Evolutionary conservation across 1,140 invertebrate genomes (phyloP).

Genomic region (Heliconius hermathena): DNA sequence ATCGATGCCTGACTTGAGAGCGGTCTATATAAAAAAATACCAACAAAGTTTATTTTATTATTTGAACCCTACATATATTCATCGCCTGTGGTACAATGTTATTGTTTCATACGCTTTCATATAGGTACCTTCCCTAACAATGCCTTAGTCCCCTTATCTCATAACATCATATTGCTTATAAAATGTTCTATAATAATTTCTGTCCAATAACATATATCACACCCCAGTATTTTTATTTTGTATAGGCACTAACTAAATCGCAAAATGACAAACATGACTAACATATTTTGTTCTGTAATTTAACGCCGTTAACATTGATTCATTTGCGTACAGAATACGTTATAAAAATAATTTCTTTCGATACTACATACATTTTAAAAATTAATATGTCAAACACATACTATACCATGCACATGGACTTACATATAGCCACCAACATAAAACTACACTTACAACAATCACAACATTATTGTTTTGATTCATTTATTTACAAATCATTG

Average conservation of each 20-base stretch:
- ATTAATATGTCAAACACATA: too few species aligned
- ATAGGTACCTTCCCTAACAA: not conserved
- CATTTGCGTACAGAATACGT: not conserved
- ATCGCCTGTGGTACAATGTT: not conserved
- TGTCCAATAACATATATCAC: not conserved
- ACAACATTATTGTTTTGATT: too few species aligned
- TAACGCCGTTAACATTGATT: not conserved
- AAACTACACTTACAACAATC: not conserved
- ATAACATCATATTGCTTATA: slow-evolving; percentile 7
- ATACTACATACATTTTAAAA: too few species aligned
- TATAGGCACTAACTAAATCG: not conserved
- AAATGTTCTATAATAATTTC: not conserved
- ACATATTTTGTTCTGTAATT: slow-evolving; percentile 1
- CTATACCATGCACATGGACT: too few species aligned
- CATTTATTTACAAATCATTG: too few species aligned
- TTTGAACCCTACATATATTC: not conserved
- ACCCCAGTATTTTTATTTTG: not conserved
- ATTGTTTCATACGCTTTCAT: not conserved
- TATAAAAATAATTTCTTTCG: too few species aligned
- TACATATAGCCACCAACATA: too few species aligned
- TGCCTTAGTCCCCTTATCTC: not conserved
- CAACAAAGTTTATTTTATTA: too few species aligned
- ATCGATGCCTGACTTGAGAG: too few species aligned
- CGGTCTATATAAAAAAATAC: too few species aligned
- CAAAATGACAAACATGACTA: slow-evolving; percentile 4